A percentile compares a stretch with the other conserved stretches of the same genome.
phyloP scores from a whole-genome alignment of 2,888 invertebrate species.

The Drosophila setosimentum region DNA sequence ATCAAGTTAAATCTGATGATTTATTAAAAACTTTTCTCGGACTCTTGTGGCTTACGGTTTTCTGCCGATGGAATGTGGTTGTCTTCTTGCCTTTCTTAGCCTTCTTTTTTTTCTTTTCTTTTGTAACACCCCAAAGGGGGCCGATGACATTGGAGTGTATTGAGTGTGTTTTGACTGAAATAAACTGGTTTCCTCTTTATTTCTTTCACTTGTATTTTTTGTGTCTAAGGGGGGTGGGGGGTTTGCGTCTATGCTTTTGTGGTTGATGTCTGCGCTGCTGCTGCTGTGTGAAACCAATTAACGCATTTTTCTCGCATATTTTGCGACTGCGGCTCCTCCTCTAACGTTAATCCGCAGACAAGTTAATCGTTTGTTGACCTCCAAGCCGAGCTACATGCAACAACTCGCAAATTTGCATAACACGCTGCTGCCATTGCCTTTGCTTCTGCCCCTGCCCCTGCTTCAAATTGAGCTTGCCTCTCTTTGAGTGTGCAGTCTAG shows the following conservation, averaged over 20 bases:
- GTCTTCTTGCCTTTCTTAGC: conserved; percentile 18
- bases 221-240: conserved; percentile 39
- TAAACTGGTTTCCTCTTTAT: conserved; percentile 41
- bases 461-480: conserved; percentile 28
- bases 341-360: conserved; percentile 67
- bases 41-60: conserved; percentile 25
- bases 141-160: conserved; percentile 22
- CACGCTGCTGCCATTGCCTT: conserved; percentile 12
- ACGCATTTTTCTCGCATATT: conserved; percentile 61
- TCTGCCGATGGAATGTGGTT: conserved; percentile 51
- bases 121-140: conserved; percentile 37
- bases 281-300: conserved; percentile 64
- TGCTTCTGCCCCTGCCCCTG: background rate
- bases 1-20: conserved; percentile 63
- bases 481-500: conserved; percentile 25
- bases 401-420: conserved; percentile 70
- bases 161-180: conserved; percentile 25
- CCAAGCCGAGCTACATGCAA: conserved; percentile 19
- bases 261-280: conserved; percentile 44
- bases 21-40: conserved; percentile 58
- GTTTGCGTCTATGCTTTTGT: conserved; percentile 44
- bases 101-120: background rate
- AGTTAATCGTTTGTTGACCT: conserved; percentile 78
- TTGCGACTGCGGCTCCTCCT: conserved; percentile 25
- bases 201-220: conserved; percentile 34